Evolutionary conservation across 1,140 invertebrate genomes (phyloP).

Genomic region (Venustaconcha ellipsiformis): DNA sequence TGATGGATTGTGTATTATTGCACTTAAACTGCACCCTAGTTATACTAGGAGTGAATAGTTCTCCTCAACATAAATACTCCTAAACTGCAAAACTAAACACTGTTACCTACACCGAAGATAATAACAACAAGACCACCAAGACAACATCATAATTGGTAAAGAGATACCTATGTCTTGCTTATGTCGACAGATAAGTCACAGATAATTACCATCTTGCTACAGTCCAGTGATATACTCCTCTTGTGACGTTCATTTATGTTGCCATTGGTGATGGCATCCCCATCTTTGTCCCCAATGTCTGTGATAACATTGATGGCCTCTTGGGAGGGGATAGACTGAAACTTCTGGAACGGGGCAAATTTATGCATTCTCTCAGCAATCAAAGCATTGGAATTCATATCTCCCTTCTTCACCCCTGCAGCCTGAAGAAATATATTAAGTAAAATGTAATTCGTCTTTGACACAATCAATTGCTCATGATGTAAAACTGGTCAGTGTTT

Average conservation of each 20-base stretch:
- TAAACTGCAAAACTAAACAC: too few relatives aligned
- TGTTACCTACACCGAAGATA: too few relatives aligned
- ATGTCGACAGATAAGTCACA: not conserved
- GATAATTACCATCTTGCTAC: constrained; percentile 31
- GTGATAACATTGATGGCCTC: constrained; percentile 20
- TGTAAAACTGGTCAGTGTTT: too few relatives aligned
- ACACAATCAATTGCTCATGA: too few relatives aligned
- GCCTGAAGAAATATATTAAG: not conserved
- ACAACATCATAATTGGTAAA: not conserved
- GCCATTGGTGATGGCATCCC: constrained; percentile 9
- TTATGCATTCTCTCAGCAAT: constrained; percentile 27
- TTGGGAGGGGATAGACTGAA: constrained; percentile 41
- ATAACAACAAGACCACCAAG: too few relatives aligned
- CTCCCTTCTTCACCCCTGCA: constrained; percentile 12
- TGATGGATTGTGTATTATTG: too few relatives aligned
- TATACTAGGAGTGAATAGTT: too few relatives aligned
- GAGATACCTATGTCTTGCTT: not conserved
- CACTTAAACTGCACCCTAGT: too few relatives aligned
- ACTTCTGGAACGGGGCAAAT: constrained; percentile 34
- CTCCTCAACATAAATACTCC: too few relatives aligned
- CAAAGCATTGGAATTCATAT: constrained; percentile 21
- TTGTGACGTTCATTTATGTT: constrained; percentile 8
- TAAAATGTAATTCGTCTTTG: too few relatives aligned
- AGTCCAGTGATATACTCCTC: constrained; percentile 29
- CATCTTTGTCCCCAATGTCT: not conserved